phyloP scores from a whole-genome alignment of 2,113 vertebrate genomes.

The Sapajus apella region DNA sequence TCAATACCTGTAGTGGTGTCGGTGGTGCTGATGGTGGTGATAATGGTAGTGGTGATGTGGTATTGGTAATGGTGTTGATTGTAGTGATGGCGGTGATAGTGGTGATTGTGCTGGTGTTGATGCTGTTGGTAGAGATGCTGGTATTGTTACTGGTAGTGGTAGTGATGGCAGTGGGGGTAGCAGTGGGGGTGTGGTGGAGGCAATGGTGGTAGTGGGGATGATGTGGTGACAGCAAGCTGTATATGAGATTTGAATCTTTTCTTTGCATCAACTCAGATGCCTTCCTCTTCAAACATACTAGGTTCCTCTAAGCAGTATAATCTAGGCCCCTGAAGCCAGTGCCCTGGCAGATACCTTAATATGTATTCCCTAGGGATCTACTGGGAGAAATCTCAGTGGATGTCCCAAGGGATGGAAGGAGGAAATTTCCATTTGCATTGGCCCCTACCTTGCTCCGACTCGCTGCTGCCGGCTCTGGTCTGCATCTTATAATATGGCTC shows the following conservation, averaged over 20 bases:
- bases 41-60: neutral
- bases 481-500: constrained; percentile 84
- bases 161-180: neutral
- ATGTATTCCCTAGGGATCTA: neutral
- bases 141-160: neutral
- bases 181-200: no score
- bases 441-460: constrained; percentile 40
- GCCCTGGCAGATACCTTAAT: neutral
- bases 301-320: neutral
- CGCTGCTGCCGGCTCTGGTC: constrained; percentile 8
- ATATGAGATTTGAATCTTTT: neutral
- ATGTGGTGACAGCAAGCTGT: neutral
- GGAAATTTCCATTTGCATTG: rapidly evolving
- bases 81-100: neutral
- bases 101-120: neutral
- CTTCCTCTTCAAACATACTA: neutral
- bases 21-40: neutral
- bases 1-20: no score
- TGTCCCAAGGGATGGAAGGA: neutral
- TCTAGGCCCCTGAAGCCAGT: neutral
- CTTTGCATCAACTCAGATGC: neutral
- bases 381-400: neutral
- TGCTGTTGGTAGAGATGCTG: neutral
- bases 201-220: no score
- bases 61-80: neutral